Base-by-base conservation (phyloP, 2,888 invertebrate species). In the Eristalis pertinax region DNA sequence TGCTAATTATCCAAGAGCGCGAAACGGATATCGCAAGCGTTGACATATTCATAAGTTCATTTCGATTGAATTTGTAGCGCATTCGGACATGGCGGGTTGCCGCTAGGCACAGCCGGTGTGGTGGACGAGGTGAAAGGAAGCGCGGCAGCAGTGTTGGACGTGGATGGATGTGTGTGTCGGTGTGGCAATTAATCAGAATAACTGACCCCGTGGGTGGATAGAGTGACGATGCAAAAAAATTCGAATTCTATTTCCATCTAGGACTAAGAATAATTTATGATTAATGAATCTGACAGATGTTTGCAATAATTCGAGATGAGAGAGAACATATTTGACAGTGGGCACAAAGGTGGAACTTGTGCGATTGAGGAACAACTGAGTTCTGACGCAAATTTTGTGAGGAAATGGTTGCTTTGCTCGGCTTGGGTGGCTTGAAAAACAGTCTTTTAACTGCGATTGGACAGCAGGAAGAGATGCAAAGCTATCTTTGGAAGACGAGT, bases 21-120 rank as follows among this genome's bases (percentile, higher is more conserved):
- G n/a, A 7, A n/a, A 15, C 43, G 72, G 75, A 75, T 62, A 84
- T 68, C 75, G 81, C 29, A 80, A 72, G n/a, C 72, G 84, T 67
- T 84, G 84, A 75, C 79, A 80, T 74, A 70, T 80, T 80, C 80
- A 84, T 79, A 79, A 79, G 64, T 41, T 69, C 75, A 74, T 84
- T 80, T 63, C 62, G 38, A 75, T 68, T 63, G 24, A 73, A 73
- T 62, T 68, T 35, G 13, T 68, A 74, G 38, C 62, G 19, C 63
- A 68, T 24, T 64, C 50, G 74, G 70, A 35, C 65, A 79, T 62
- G 79, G 74, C 79, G 60, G 2, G 5, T 26, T 26, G 26, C 26
- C 70, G 72, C 73, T 74, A 62, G 35, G 19, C 74, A 58, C 60
- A 60, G 10, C 32, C 32, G 8, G 32, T 5, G 29, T 5, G 29